Percentiles rank a stretch among this genome's conserved stretches.
Conservation (phyloP, 2,113 vertebrate species). For the Chascanopsetta lugubris region DNA sequence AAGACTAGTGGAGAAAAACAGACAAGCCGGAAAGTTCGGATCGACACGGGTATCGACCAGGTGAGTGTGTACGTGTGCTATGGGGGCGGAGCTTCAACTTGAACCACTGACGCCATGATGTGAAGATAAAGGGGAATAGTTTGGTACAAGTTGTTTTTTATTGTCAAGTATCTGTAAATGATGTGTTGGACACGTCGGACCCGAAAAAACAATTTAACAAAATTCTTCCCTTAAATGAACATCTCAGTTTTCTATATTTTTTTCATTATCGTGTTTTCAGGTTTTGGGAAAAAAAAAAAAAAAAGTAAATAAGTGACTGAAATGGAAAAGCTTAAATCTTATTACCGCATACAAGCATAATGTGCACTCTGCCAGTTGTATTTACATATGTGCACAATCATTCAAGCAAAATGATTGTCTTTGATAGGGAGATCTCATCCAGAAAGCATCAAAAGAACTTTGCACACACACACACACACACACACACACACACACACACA, state of each 20-base stretch:
- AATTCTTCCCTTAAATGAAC: background rate
- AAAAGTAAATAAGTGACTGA: too few species aligned
- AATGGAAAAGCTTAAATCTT: background rate
- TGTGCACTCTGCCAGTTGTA: conserved; percentile 11
- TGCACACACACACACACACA: conserved; percentile 34
- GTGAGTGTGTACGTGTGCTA: conserved; percentile 77
- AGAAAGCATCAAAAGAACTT: conserved; percentile 46
- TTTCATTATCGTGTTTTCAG: background rate
- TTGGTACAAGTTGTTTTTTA: background rate
- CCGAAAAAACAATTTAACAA: background rate
- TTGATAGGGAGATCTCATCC: conserved; percentile 49
- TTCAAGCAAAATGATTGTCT: conserved; percentile 40
- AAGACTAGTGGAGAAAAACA: conserved; percentile 85
- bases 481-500: conserved; percentile 35
- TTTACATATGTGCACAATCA: conserved; percentile 2
- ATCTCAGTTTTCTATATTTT: background rate
- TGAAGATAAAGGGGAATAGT: background rate
- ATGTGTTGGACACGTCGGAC: too few species aligned
- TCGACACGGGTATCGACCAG: conserved; percentile 85
- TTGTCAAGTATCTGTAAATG: background rate
- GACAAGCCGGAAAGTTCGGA: conserved; percentile 82
- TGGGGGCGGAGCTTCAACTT: too few species aligned
- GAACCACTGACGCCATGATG: background rate
- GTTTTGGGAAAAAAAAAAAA: too few species aligned
- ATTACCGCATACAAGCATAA: background rate